These are phyloP conservation scores for Hofmannophila pseudospretella DNA, from an alignment of 2,888 invertebrate genomes.

Conservation along the genomic window DNA sequence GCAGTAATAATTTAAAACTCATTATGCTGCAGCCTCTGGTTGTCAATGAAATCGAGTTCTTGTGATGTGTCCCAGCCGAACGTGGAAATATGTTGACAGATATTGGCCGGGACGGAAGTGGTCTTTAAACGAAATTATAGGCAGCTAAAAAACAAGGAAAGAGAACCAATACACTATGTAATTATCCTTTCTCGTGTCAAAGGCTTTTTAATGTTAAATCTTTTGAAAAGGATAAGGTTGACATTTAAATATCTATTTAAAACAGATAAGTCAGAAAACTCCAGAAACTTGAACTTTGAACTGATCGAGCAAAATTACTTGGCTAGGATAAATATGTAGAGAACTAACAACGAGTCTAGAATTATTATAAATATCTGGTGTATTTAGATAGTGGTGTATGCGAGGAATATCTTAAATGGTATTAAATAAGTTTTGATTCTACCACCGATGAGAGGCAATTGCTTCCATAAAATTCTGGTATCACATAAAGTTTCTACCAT, in stretches of 20 bases:
- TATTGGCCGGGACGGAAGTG: constrained; percentile 73
- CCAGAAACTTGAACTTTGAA: constrained; percentile 5
- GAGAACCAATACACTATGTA: constrained; percentile 37
- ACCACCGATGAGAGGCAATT: too few relatives aligned
- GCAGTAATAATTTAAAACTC: constrained; percentile 75
- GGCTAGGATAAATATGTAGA: too few relatives aligned
- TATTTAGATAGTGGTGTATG: too few relatives aligned
- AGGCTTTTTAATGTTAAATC: constrained; percentile 9
- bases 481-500: too few relatives aligned
- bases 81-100: constrained; percentile 75
- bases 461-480: too few relatives aligned
- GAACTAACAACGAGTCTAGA: too few relatives aligned
- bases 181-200: constrained; percentile 45
- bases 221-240: constrained; percentile 15
- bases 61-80: constrained; percentile 68
- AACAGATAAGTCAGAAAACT: neutral
- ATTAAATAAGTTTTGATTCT: too few relatives aligned
- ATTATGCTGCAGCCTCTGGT: constrained; percentile 67
- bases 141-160: constrained; percentile 66
- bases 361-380: too few relatives aligned
- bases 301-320: constrained; percentile 1
- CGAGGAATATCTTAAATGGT: too few relatives aligned
- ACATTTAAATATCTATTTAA: constrained; percentile 12
- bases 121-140: constrained; percentile 71
- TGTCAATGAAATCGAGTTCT: constrained; percentile 76